A percentile compares a stretch with the other conserved stretches of the same genome.
Conservation (phyloP, 2,888 invertebrate genomes). For the Branchellion lobata region DNA sequence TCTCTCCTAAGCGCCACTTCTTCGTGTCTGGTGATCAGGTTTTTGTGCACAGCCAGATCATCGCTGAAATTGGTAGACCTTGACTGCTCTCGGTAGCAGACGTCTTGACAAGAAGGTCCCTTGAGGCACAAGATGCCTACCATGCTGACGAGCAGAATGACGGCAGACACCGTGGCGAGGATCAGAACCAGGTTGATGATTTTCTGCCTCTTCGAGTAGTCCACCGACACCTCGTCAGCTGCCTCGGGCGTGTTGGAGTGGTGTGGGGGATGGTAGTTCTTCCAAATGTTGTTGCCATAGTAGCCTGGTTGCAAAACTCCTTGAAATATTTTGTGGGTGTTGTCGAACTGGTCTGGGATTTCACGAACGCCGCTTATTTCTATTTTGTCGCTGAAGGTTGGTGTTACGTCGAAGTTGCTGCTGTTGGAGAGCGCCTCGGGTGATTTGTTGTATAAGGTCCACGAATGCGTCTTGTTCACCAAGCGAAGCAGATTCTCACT, state of each 20-base stretch:
- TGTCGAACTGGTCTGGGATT: background rate
- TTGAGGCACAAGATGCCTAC: too few relatives aligned
- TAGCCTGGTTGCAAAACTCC: too few relatives aligned
- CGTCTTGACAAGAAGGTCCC: too few relatives aligned
- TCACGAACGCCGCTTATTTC: background rate
- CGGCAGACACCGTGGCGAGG: too few relatives aligned
- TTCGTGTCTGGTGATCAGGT: too few relatives aligned
- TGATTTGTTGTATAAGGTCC: background rate
- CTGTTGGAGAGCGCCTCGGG: background rate
- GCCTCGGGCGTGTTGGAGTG: background rate
- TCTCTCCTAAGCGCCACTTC: too few relatives aligned
- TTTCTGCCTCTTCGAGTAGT: background rate
- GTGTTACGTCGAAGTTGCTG: background rate
- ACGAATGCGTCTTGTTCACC: background rate
- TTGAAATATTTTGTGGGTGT: background rate
- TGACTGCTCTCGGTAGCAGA: too few relatives aligned
- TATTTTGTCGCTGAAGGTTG: constrained; percentile 14
- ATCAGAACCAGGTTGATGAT: background rate
- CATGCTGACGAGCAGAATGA: too few relatives aligned
- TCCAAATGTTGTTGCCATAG: background rate
- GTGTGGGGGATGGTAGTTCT: background rate
- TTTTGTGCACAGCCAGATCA: too few relatives aligned
- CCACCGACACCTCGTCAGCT: background rate
- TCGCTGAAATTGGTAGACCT: too few relatives aligned
- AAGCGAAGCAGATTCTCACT: background rate